Conservation (phyloP, 2,888 invertebrate genomes). For the Sericinus montela region DNA sequence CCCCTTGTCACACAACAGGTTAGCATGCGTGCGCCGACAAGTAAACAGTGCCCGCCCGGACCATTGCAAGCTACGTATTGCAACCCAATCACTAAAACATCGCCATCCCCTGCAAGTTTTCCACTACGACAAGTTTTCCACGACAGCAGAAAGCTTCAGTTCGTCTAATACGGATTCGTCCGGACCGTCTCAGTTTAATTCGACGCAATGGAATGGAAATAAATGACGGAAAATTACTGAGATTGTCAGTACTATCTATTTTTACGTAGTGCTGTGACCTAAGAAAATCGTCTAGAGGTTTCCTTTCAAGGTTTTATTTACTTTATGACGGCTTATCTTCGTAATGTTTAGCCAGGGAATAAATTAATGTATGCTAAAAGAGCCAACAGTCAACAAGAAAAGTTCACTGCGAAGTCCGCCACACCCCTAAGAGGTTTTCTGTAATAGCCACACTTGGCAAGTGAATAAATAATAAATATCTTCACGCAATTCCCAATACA, state of each 20-base stretch:
- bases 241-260: not conserved
- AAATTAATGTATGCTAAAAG: too few relatives aligned
- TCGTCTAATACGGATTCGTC: not conserved
- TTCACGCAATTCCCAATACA: too few relatives aligned
- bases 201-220: not conserved
- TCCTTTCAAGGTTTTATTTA: not conserved
- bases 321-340: not conserved
- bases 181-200: not conserved
- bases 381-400: too few relatives aligned
- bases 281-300: too few relatives aligned
- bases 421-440: too few relatives aligned
- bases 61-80: conserved; percentile 24
- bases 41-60: conserved; percentile 32
- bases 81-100: not conserved
- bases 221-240: conserved; percentile 8
- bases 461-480: too few relatives aligned
- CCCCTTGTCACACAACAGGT: conserved; percentile 54
- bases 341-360: too few relatives aligned
- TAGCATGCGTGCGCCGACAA: conserved; percentile 62
- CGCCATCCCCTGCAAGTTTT: not conserved
- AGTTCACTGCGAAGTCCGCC: too few relatives aligned
- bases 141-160: not conserved
- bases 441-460: too few relatives aligned
- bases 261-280: too few relatives aligned
- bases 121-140: not conserved